These are phyloP conservation scores for Thecophora atra DNA, from an alignment of 2,888 invertebrate species.

Conservation along the genomic window DNA sequence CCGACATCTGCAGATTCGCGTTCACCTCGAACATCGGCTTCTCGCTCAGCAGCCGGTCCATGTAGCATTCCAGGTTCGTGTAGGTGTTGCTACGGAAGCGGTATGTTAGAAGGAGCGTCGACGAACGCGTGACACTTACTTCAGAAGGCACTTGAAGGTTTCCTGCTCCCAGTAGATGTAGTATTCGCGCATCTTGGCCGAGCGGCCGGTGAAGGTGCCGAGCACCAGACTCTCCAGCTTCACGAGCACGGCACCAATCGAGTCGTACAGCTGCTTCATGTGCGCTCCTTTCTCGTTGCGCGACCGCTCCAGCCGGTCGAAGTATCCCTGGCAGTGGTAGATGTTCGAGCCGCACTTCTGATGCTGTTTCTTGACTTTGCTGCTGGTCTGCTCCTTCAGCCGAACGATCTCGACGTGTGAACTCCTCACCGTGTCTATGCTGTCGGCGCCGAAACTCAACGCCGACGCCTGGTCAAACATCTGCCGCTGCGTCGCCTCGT, in stretches of 20 bases:
- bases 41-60: slow-evolving; percentile 69
- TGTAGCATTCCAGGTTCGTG: slow-evolving; percentile 77
- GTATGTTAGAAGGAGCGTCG: not conserved
- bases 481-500: not conserved
- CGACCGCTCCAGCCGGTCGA: slow-evolving; percentile 75
- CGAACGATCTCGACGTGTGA: slow-evolving; percentile 41
- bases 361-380: slow-evolving; percentile 25
- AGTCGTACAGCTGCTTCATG: slow-evolving; percentile 79
- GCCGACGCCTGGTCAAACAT: not conserved
- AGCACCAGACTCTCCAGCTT: slow-evolving; percentile 88
- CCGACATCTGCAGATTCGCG: slow-evolving; percentile 77
- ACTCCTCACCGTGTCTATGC: not conserved
- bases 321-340: slow-evolving; percentile 68
- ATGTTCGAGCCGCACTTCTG: slow-evolving; percentile 50
- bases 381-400: slow-evolving; percentile 37
- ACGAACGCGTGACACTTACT: slow-evolving; percentile 60
- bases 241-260: slow-evolving; percentile 81
- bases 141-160: slow-evolving; percentile 75
- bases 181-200: slow-evolving; percentile 78
- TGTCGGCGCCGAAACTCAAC: not conserved
- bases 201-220: slow-evolving; percentile 79
- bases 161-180: slow-evolving; percentile 85
- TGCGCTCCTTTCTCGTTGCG: slow-evolving; percentile 75
- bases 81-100: slow-evolving; percentile 70
- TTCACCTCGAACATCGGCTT: slow-evolving; percentile 82